Base-by-base conservation (phyloP, 2,888 invertebrate genomes). In the Ametastegia equiseti region DNA sequence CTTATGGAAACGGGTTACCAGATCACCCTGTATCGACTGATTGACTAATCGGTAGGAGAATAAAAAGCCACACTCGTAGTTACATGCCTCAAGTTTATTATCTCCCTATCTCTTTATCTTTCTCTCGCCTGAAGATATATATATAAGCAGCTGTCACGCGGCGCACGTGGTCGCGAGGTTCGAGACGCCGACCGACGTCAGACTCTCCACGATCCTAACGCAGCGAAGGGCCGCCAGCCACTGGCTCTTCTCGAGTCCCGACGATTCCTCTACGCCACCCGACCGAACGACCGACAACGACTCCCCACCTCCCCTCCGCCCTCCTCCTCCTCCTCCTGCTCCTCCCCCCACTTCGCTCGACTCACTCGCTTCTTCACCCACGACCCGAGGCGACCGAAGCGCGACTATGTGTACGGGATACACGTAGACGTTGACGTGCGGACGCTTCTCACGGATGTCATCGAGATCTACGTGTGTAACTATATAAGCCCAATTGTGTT, bases 151-250 rank as follows among this genome's bases (percentile, higher is more conserved):
- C 88, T 89, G 89, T 89, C 90, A 89, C 86, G 85, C 87, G 87
- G 86, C 88, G 88, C 90, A 90, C 90, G 90, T 90, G 90, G 88
- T 85, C 94, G 94, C 94, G 93, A 95, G 95, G 95, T 93, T 96
- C 95, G 85, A 96, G 92, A 89, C 95, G 95, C 95, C 96, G 95
- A 54, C 95, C 93, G 83, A 93, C 93, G 82, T 93, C 91, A 84
- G 83, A 87, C 83, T 83, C n/a, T n/a, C 93, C 92, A 94, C 95
- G 92, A 94, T 94, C 89, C 86, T 87, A 87, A 90, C 90, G 90
- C 86, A 88, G 86, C 90, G 87, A 88, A 86, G 88, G 90, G 88
- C 90, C 90, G 90, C 84, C 90, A 90, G 90, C 88, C 89, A 90
- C 90, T 90, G 82, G 75, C 81, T 82, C 82, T 80, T 57, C 81